These are phyloP conservation scores for Rhynchotus rufescens DNA, from an alignment of 2,797 vertebrate species.

Conservation along the genomic window DNA sequence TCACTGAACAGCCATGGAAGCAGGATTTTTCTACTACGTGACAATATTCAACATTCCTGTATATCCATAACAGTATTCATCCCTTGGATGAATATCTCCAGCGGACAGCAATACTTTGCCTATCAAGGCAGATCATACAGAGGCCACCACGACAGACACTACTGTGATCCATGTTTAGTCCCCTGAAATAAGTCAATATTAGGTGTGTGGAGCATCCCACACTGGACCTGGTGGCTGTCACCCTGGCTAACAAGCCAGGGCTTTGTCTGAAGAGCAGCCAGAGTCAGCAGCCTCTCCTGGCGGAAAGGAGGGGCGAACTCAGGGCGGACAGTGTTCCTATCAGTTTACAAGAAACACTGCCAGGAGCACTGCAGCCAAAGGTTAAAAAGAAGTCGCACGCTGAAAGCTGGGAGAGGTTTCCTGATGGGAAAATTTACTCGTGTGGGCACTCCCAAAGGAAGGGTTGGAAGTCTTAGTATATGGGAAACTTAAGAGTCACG, in stretches of 20 bases:
- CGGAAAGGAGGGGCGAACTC: constrained; percentile 39
- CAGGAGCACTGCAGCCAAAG: background rate
- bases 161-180: background rate
- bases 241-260: background rate
- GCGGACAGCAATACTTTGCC: background rate
- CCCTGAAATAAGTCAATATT: background rate
- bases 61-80: background rate
- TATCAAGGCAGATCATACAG: background rate
- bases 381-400: constrained; percentile 15
- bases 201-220: background rate
- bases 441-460: constrained; percentile 53
- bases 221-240: background rate
- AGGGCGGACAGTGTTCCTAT: constrained; percentile 25
- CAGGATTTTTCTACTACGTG: background rate
- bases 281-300: background rate
- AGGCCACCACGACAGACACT: background rate
- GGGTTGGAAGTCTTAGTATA: constrained; percentile 8
- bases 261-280: background rate
- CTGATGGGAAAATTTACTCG: constrained; percentile 57
- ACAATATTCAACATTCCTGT: background rate
- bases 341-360: background rate
- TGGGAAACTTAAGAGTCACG: background rate
- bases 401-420: constrained; percentile 63
- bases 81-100: background rate
- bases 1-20: background rate